A percentile compares a stretch with the other conserved stretches of the same genome.
These are phyloP conservation scores for Mus pahari DNA, from an alignment of 2,113 vertebrate genomes.

Conservation along the genomic window DNA sequence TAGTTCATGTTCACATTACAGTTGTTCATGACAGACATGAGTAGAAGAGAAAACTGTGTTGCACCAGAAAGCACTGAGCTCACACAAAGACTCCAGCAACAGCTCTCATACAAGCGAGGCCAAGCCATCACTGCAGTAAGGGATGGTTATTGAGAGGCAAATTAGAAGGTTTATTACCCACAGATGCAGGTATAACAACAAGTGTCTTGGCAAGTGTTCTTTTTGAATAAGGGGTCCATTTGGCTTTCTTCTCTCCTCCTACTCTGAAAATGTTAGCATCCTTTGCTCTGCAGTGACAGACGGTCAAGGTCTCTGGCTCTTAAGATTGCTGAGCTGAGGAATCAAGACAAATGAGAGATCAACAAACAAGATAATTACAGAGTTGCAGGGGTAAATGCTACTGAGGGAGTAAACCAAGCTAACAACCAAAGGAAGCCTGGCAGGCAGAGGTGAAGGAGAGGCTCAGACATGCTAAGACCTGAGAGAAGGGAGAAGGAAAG, in stretches of 20 bases:
- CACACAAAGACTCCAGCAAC: background rate
- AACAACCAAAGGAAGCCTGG: background rate
- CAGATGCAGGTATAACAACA: background rate
- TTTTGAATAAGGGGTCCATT: background rate
- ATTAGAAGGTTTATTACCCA: background rate
- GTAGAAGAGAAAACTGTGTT: background rate
- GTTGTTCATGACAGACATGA: background rate
- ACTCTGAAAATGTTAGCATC: background rate
- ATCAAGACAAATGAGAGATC: background rate
- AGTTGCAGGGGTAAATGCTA: background rate
- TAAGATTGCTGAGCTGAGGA: slow-evolving; percentile 15
- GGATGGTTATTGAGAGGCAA: background rate
- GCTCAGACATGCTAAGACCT: background rate
- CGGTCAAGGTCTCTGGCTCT: background rate
- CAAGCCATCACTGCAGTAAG: background rate
- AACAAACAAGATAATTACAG: background rate
- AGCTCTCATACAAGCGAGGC: background rate
- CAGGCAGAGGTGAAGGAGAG: background rate
- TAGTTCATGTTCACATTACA: too few species aligned
- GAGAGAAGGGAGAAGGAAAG: too few species aligned
- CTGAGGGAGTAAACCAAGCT: background rate
- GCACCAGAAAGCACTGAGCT: background rate
- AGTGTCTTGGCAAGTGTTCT: background rate
- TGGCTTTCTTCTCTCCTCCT: background rate
- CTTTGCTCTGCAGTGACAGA: background rate